A percentile compares a stretch with the other conserved stretches of the same genome.
phyloP scores from a whole-genome alignment of 1,140 invertebrate genomes.

The Dendroctonus ponderosae region DNA sequence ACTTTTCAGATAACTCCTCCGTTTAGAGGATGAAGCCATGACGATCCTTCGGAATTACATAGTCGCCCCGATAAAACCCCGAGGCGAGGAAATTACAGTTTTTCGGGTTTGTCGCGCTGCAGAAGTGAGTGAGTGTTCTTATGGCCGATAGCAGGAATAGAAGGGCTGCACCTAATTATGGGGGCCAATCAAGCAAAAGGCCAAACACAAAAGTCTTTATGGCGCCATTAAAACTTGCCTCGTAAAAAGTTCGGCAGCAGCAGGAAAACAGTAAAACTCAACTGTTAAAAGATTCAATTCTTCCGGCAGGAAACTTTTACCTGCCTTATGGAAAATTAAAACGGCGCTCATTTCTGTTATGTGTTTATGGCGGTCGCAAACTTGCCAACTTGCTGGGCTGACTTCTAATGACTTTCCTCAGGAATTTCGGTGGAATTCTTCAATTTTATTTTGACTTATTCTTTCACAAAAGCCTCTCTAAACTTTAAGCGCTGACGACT shows the following conservation, averaged over 20 bases:
- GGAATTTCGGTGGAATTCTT: no score
- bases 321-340: constrained; percentile 31
- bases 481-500: no score
- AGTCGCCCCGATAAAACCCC: background rate
- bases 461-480: no score
- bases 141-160: no score
- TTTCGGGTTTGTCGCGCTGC: no score
- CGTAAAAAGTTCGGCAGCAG: constrained; percentile 27
- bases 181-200: constrained; percentile 29
- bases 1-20: constrained; percentile 2
- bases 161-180: constrained; percentile 18
- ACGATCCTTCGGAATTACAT: background rate
- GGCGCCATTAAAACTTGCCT: constrained; percentile 29
- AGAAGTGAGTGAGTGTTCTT: no score
- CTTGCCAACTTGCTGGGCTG: no score
- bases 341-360: constrained; percentile 23
- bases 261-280: constrained; percentile 28
- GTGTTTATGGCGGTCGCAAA: constrained; percentile 15
- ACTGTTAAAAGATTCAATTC: constrained; percentile 28
- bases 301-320: constrained; percentile 10
- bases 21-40: constrained; percentile 1
- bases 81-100: background rate
- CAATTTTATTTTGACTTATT: no score
- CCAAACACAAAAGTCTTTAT: constrained; percentile 26
- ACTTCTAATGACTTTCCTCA: no score